A percentile compares a stretch with the other conserved stretches of the same genome.
These are phyloP conservation scores for Nyctibius grandis DNA, from an alignment of 2,797 vertebrate species.

Conservation along the genomic window DNA sequence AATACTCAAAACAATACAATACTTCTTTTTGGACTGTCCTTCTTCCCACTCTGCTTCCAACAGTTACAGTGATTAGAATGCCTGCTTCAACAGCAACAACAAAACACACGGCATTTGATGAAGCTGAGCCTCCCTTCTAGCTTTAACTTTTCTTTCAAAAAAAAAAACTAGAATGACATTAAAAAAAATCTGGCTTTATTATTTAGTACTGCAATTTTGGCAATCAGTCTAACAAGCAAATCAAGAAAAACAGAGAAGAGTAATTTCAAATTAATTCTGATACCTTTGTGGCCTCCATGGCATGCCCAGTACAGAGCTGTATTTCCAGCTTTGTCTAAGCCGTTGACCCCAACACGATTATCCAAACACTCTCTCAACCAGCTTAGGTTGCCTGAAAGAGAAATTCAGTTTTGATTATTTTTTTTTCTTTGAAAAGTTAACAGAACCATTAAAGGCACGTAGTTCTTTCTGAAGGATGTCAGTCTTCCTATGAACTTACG, in stretches of 20 bases:
- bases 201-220: background rate
- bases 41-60: background rate
- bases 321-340: conserved; percentile 96
- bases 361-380: conserved; percentile 98
- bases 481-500: background rate
- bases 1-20: background rate
- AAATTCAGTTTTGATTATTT: background rate
- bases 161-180: background rate
- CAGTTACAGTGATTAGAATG: background rate
- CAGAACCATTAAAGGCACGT: background rate
- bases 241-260: background rate
- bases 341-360: conserved; percentile 93
- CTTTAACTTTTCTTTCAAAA: background rate
- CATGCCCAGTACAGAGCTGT: conserved; percentile 96
- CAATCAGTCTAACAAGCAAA: background rate
- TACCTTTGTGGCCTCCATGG: conserved; percentile 97
- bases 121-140: background rate
- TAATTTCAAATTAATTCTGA: background rate
- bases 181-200: background rate
- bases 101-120: background rate
- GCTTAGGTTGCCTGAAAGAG: conserved; percentile 88
- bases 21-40: background rate
- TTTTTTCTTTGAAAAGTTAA: background rate
- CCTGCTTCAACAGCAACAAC: background rate
- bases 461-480: background rate